Base-by-base conservation (phyloP, 2,113 vertebrate species). In the Seriola aureovittata region DNA sequence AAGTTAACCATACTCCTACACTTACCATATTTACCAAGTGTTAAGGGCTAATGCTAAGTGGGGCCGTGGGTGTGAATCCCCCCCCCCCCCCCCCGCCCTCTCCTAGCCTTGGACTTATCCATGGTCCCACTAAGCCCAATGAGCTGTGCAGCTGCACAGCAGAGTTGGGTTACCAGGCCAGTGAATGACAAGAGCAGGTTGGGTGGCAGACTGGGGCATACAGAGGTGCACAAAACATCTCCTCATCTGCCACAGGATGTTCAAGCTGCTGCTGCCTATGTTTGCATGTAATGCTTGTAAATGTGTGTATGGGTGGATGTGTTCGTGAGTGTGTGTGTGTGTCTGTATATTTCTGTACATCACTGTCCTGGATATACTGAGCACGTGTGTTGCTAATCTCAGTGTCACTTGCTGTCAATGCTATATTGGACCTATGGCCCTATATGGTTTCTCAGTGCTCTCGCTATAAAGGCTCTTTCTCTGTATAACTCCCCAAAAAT, bases 141-240 rank as follows among this genome's bases (percentile, higher is more conserved):
- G 78, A 88, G 90, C 85, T 80, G 87, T 94, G 89, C 94, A 94
- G 94, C 95, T 95, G 94, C 90, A 89, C 71, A 54, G 70, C 72
- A 84, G 92, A 85, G 44, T 95, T 94, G 74, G 87, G 92, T 95
- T 95, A 94, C 95, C 84, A 80, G 65, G 40, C 71, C 64, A 63
- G 86, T 95, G 94, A 96, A 94, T 95, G 94, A 96, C 95, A 96
- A 92, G 91, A 91, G 90, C 94, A 95, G 94, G 94, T 95, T 95
- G 89, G 79, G 65, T 70, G 70, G 70, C 81, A 86, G 67, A 73
- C 80, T 59, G 80, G 81, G 54, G 69, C 81, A 81, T 80, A 88
- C 91, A 90, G 92, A 93, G 91, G 91, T 91, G 87, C 87, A 90
- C 78, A 80, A 83, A 86, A 90, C 82, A 85, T 85, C 67, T 59